These are phyloP conservation scores for Lasaia peninsularis DNA, from an alignment of 1,140 invertebrate species.

Conservation along the genomic window DNA sequence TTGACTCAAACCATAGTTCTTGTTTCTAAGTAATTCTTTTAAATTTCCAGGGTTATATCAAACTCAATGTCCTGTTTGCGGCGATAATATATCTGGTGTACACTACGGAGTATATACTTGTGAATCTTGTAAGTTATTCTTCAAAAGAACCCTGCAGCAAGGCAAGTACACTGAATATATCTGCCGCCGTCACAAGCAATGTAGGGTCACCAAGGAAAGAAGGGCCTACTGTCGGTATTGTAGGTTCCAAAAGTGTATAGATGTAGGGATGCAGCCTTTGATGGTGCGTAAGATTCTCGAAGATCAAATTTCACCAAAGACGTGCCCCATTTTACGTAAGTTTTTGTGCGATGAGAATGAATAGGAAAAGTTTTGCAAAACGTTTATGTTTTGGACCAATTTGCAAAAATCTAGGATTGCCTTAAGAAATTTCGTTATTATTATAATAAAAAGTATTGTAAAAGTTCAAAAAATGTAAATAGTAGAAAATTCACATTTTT, in stretches of 20 bases:
- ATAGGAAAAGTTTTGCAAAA: neutral
- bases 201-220: slow-evolving; percentile 29
- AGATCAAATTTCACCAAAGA: neutral
- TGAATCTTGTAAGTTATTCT: slow-evolving; percentile 58
- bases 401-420: too few relatives aligned
- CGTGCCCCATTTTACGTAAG: neutral
- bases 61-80: slow-evolving; percentile 40
- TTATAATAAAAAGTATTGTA: too few relatives aligned
- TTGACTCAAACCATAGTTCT: too few relatives aligned
- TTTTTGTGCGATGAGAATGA: neutral
- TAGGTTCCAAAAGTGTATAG: slow-evolving; percentile 42
- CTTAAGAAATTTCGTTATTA: too few relatives aligned
- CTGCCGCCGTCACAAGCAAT: slow-evolving; percentile 21
- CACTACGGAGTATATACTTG: slow-evolving; percentile 51
- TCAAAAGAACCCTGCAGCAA: slow-evolving; percentile 43
- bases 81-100: slow-evolving; percentile 35
- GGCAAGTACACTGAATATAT: slow-evolving; percentile 29
- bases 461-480: too few relatives aligned
- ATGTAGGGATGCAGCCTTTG: slow-evolving; percentile 38
- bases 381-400: too few relatives aligned
- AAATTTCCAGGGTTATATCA: neutral
- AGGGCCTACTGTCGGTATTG: slow-evolving; percentile 43
- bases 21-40: neutral
- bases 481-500: too few relatives aligned
- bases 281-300: slow-evolving; percentile 31